Evolutionary conservation across 2,888 invertebrate genomes (phyloP), one percentile per base, ranked within the genome.

Genomic region (Noctua janthe): DNA sequence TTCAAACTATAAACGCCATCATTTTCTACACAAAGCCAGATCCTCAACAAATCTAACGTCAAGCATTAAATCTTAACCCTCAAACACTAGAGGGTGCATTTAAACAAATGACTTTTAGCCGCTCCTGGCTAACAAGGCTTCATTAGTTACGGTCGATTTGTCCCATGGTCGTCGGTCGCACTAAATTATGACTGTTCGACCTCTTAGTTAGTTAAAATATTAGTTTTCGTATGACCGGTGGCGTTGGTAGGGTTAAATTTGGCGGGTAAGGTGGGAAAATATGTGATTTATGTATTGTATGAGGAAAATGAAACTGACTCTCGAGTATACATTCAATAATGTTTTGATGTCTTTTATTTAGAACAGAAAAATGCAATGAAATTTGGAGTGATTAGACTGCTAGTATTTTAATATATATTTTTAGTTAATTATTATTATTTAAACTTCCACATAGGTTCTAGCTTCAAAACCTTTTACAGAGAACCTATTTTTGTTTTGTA

Each of bases 81-180:
- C 39, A 43, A 86, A 86, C 54, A 73, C 75, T 49, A 72, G 76
- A 49, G 86, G 86, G 86, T 83, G 83, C 81, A 86, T 86, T 87
- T 70, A 82, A 89, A 89, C 89, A 89, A 89, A 90, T 89, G 80
- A 89, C 74, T 82, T 83, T 78, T 80, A 71, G 80, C 54, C 81
- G 79, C 78, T 78, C 66, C 47, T 71, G 81, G 72, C 84, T 73
- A 82, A 78, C 78, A 91, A 89, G 86, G 87, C 88, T 90, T 87
- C 89, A 93, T 96, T 95, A 96, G 92, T 94, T 89, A 94, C 95
- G 88, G 92, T 91, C 95, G 95, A 96, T 95, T 96, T 94, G 94
- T 93, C 92, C 87, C 85, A 90, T 92, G 93, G 93, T 88, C 93
- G 87, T 90, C 91, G 93, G 93, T 89, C 93, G 87, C 90, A 91